phyloP scores from a whole-genome alignment of 2,888 invertebrate species.

The Pheosia tremula region DNA sequence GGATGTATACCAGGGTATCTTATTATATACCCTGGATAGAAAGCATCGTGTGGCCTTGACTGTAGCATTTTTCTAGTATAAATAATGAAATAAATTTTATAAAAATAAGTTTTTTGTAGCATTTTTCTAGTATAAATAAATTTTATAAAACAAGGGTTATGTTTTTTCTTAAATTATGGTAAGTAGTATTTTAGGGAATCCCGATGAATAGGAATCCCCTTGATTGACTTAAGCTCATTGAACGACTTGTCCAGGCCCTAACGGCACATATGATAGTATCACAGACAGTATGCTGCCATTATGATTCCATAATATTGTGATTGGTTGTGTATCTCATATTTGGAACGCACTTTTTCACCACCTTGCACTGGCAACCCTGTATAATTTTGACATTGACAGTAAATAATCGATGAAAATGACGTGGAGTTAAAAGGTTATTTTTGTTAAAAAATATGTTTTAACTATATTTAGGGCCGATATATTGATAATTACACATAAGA shows the following conservation, averaged over 20 bases:
- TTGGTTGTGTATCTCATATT: too few relatives aligned
- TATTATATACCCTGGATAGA: slow-evolving; percentile 26
- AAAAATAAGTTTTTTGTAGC: too few relatives aligned
- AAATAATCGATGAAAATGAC: slow-evolving; percentile 32
- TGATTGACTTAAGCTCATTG: too few relatives aligned
- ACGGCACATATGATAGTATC: too few relatives aligned
- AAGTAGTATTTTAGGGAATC: too few relatives aligned
- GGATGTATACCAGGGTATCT: slow-evolving; percentile 19
- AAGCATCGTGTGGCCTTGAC: slow-evolving; percentile 20
- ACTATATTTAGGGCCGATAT: slow-evolving; percentile 19
- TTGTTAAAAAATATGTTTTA: slow-evolving; percentile 33
- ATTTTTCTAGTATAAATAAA: neutral
- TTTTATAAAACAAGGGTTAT: neutral
- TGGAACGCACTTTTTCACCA: neutral
- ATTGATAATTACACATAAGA: slow-evolving; percentile 16
- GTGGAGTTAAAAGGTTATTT: slow-evolving; percentile 40
- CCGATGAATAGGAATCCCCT: too few relatives aligned
- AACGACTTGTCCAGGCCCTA: too few relatives aligned
- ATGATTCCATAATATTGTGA: too few relatives aligned
- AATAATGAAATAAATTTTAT: neutral
- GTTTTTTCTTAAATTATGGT: too few relatives aligned
- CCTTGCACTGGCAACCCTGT: neutral
- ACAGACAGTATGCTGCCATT: too few relatives aligned
- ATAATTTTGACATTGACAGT: slow-evolving; percentile 5
- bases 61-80: neutral